Evolutionary conservation across 2,113 vertebrate species (phyloP), one percentile per base, ranked within the genome.

Genomic region (Origma solitaria): DNA sequence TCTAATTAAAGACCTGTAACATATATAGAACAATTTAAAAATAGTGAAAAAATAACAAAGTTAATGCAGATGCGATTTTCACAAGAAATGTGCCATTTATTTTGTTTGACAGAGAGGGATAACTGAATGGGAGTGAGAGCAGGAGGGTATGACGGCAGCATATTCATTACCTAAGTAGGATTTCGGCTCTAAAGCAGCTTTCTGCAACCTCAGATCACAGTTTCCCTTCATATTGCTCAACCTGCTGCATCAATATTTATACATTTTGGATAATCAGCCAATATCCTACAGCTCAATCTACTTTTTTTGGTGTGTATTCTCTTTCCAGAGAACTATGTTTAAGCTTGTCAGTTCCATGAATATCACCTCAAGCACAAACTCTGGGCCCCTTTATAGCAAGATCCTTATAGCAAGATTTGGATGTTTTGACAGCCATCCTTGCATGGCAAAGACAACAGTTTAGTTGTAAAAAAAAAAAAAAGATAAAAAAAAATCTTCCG

Each of bases 1-100:
- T 65, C 69, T 88, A 92, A 92, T 93, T 94, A 81, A 96, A 77
- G 51, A 92, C 13, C 16, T 58, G 15, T 58, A 62, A 71, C 64
- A 62, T 44, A 66, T 53, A 79, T 7, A 77, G 66, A 37, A 49
- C 18, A 86, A 88, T 82, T 90, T 88, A 18, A 75, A 93, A 88
- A 82, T 16, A 37, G 37, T 62, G 37, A 90, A 95, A 95, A 96
- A 78, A 51, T 47, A 42, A 62, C 73, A 11, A 68, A 87, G 42
- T 61, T 90, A 86, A 68, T 71, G 44, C 79, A 88, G 76, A 88
- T 77, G 47, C 81, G 76, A 75, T 95, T 96, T 96, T 81, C 82
- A 81, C n/a, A 71, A 82, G 86, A 88, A 72, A 71, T 49, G 23
- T 75, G 77, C 20, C 57, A 79, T 94, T 93, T 95, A 81, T 93